phyloP scores from a whole-genome alignment of 2,797 vertebrate species.

The Gallirallus australis region DNA sequence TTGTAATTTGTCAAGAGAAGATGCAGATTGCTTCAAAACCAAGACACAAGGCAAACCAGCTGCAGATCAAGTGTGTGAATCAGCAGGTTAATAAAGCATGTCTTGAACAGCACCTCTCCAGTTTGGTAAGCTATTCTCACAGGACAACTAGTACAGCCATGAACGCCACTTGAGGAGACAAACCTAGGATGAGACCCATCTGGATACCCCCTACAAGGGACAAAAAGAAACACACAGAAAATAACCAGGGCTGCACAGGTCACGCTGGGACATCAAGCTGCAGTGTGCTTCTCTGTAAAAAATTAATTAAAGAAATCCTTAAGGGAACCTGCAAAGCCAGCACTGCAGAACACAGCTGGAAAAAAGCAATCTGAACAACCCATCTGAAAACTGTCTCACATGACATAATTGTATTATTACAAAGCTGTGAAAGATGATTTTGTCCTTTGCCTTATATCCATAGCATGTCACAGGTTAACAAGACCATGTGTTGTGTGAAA shows the following conservation, averaged over 20 bases:
- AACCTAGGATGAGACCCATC: neutral
- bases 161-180: neutral
- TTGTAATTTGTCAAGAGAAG: neutral
- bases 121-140: neutral
- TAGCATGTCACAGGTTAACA: neutral
- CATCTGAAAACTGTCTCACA: neutral
- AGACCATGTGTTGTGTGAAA: neutral
- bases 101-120: neutral
- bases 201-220: neutral
- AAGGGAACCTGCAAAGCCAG: neutral
- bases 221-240: slow-evolving; percentile 6
- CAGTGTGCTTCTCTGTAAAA: neutral
- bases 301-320: neutral
- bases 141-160: neutral
- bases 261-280: neutral
- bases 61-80: neutral
- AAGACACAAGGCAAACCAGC: neutral
- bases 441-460: neutral
- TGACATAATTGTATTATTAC: neutral
- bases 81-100: neutral
- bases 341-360: neutral
- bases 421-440: neutral
- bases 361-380: neutral
- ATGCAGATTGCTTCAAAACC: neutral
- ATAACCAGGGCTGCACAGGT: neutral